phyloP scores from a whole-genome alignment of 2,113 vertebrate genomes.

The Heteronetta atricapilla region DNA sequence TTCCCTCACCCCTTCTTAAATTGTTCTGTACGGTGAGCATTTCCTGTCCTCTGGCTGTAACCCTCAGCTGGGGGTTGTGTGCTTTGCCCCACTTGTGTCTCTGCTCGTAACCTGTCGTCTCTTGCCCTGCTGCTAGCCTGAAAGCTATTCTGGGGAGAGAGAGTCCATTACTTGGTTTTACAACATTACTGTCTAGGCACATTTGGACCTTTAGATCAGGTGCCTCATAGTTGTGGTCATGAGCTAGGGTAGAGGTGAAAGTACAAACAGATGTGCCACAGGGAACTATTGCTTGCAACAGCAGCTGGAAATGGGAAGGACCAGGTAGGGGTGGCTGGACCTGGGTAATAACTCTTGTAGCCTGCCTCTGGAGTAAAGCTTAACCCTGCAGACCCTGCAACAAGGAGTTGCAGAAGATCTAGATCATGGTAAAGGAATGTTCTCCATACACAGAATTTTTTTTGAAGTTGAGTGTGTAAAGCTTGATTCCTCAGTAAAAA shows the following conservation, averaged over 20 bases:
- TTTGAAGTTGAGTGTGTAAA: neutral
- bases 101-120: neutral
- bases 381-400: neutral
- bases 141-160: neutral
- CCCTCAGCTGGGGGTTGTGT: neutral
- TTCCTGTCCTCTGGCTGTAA: neutral
- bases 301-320: no score
- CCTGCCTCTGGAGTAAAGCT: neutral
- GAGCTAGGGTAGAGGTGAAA: neutral
- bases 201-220: neutral
- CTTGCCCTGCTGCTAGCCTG: neutral
- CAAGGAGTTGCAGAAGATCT: neutral
- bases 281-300: neutral
- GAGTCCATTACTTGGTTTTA: neutral
- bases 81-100: neutral
- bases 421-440: neutral
- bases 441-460: accelerated
- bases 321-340: no score
- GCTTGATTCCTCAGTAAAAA: neutral
- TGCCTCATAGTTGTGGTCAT: neutral
- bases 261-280: neutral
- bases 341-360: neutral
- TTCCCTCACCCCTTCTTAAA: neutral
- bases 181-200: neutral
- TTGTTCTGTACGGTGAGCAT: neutral